Evolutionary conservation across 2,888 invertebrate genomes (phyloP).

Genomic region (Baronia brevicornis): DNA sequence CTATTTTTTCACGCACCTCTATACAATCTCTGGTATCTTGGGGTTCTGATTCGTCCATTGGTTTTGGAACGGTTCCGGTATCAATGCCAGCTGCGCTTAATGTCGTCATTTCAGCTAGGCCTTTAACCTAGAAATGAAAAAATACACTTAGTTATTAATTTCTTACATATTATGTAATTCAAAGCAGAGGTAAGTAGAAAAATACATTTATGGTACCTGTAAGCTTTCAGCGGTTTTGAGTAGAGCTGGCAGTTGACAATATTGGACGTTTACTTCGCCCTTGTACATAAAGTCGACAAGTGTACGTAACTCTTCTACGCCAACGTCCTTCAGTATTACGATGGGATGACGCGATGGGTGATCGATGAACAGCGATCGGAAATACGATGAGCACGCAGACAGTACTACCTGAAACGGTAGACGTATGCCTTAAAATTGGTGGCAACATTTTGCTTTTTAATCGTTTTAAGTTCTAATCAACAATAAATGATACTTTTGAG

Average conservation of each 20-base stretch:
- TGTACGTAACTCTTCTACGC: slow-evolving; percentile 91
- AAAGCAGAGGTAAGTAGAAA: background rate
- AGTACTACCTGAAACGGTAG: slow-evolving; percentile 90
- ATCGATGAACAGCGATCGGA: slow-evolving; percentile 94
- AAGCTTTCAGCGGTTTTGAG: slow-evolving; percentile 94
- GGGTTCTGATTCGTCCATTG: slow-evolving; percentile 66
- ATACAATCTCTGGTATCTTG: slow-evolving; percentile 50
- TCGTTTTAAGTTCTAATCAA: no score
- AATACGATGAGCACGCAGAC: slow-evolving; percentile 96
- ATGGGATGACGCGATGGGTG: slow-evolving; percentile 95
- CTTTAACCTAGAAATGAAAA: slow-evolving; percentile 80
- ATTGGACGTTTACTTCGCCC: slow-evolving; percentile 96
- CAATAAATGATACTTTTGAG: no score
- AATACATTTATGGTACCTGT: slow-evolving; percentile 70
- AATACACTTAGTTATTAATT: background rate
- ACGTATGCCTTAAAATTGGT: no score
- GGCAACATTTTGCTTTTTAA: background rate
- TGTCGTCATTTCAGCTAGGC: slow-evolving; percentile 94
- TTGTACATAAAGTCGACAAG: slow-evolving; percentile 98
- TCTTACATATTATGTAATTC: background rate
- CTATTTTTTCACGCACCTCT: slow-evolving; percentile 50
- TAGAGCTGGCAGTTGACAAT: slow-evolving; percentile 92
- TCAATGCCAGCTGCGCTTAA: slow-evolving; percentile 80
- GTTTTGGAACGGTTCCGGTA: slow-evolving; percentile 62
- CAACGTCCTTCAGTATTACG: slow-evolving; percentile 95